phyloP scores from a whole-genome alignment of 2,888 invertebrate species.

The Troides aeacus region DNA sequence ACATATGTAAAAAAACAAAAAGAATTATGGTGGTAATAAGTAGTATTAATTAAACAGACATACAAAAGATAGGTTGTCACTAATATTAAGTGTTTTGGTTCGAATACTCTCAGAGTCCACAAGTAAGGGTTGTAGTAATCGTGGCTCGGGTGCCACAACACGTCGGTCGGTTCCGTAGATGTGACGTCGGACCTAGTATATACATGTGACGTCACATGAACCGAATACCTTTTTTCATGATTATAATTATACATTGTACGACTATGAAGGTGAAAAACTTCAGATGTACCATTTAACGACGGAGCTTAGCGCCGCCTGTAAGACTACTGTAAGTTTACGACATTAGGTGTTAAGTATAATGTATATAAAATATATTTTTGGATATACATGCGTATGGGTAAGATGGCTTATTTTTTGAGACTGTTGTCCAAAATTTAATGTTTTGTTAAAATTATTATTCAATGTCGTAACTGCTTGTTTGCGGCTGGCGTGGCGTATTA shows the following conservation, averaged over 20 bases:
- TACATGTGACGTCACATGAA: neutral
- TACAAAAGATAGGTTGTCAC: slow-evolving; percentile 3
- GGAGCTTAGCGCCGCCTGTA: slow-evolving; percentile 29
- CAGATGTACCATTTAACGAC: slow-evolving; percentile 13
- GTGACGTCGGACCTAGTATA: neutral
- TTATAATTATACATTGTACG: neutral
- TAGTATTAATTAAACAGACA: neutral
- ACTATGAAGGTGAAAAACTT: neutral
- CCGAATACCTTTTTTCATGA: no score
- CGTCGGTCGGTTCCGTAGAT: neutral
- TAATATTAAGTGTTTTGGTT: neutral
- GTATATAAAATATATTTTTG: slow-evolving; percentile 72
- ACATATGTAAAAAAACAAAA: neutral
- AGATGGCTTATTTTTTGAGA: slow-evolving; percentile 74
- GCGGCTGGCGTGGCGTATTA: slow-evolving; percentile 16
- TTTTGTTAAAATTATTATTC: slow-evolving; percentile 57
- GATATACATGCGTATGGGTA: slow-evolving; percentile 57
- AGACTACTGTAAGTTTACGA: slow-evolving; percentile 24
- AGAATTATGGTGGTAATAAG: neutral
- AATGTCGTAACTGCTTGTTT: slow-evolving; percentile 20
- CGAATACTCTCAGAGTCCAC: neutral
- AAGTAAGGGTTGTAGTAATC: neutral
- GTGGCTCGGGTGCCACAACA: neutral
- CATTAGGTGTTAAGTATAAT: slow-evolving; percentile 35
- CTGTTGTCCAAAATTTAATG: slow-evolving; percentile 72